Conservation (phyloP, 92 coral and sea anemone genomes). For the Parazoanthus swiftii region DNA sequence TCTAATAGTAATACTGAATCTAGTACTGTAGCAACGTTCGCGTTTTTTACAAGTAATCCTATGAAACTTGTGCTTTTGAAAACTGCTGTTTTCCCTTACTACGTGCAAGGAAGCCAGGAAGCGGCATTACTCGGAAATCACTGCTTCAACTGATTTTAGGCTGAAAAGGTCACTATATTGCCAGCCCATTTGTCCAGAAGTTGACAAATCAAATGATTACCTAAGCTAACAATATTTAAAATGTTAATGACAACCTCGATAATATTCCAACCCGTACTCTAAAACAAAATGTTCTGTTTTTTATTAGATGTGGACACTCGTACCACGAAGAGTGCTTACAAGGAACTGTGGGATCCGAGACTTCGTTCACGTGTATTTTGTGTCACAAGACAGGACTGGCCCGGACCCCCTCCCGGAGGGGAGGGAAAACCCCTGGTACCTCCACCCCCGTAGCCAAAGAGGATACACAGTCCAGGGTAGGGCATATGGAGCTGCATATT, state of each 20-base stretch:
- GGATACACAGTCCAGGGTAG: slow-evolving; percentile 21
- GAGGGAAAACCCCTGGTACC: slow-evolving; percentile 44
- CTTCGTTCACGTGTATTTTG: slow-evolving; percentile 75
- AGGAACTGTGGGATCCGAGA: slow-evolving; percentile 70
- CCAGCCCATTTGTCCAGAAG: no score
- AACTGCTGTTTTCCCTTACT: no score
- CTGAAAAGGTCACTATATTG: no score
- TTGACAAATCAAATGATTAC: no score
- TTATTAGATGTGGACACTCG: slow-evolving; percentile 75
- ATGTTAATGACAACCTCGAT: background rate
- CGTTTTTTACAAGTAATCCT: no score
- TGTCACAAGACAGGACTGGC: slow-evolving; percentile 83
- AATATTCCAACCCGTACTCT: no score
- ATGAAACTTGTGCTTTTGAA: no score
- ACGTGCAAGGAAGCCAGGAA: no score
- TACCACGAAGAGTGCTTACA: slow-evolving; percentile 81
- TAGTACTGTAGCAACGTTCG: no score
- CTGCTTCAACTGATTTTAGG: no score
- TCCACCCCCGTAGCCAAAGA: slow-evolving; percentile 16
- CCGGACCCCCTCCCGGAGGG: slow-evolving; percentile 62
- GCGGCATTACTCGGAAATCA: no score
- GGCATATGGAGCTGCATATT: background rate
- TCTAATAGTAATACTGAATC: background rate
- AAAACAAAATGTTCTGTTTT: background rate
- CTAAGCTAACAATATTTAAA: no score